phyloP scores from a whole-genome alignment of 2,113 vertebrate species.

The Coptodon bakossiorum region DNA sequence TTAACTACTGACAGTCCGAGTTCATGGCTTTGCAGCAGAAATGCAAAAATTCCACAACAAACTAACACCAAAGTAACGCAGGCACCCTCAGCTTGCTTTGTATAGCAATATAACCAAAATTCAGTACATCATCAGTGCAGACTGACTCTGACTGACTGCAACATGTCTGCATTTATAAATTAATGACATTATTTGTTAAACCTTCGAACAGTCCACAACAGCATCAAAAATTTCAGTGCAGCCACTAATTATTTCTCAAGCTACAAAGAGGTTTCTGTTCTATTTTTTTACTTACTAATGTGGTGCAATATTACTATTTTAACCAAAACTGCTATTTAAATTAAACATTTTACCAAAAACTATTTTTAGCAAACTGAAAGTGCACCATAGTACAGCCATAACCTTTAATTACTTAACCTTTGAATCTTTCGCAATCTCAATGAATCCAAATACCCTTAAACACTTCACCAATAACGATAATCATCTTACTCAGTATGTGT shows the following conservation, averaged over 20 bases:
- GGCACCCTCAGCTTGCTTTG: not conserved
- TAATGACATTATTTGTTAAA: not conserved
- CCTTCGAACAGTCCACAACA: not conserved
- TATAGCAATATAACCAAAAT: not conserved
- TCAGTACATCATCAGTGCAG: not conserved
- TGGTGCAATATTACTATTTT: not conserved
- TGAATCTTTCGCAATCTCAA: not conserved
- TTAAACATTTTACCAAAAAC: not conserved
- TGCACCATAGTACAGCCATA: not conserved
- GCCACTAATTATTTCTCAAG: rapidly evolving
- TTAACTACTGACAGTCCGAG: not conserved
- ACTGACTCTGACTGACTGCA: not conserved
- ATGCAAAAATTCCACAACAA: not conserved
- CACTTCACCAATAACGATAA: not conserved
- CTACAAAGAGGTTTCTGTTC: not conserved
- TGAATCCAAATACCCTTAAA: not conserved
- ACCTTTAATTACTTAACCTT: not conserved
- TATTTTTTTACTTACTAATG: not conserved
- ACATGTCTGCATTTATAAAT: not conserved
- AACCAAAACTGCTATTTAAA: not conserved
- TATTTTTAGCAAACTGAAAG: not conserved
- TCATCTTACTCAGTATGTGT: not conserved
- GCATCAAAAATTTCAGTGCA: not conserved
- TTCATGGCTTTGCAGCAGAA: not conserved
- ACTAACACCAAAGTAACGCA: not conserved